A percentile compares a stretch with the other conserved stretches of the same genome.
Evolutionary conservation across 2,888 invertebrate genomes (phyloP).

Genomic region (Heliothis peltigera): DNA sequence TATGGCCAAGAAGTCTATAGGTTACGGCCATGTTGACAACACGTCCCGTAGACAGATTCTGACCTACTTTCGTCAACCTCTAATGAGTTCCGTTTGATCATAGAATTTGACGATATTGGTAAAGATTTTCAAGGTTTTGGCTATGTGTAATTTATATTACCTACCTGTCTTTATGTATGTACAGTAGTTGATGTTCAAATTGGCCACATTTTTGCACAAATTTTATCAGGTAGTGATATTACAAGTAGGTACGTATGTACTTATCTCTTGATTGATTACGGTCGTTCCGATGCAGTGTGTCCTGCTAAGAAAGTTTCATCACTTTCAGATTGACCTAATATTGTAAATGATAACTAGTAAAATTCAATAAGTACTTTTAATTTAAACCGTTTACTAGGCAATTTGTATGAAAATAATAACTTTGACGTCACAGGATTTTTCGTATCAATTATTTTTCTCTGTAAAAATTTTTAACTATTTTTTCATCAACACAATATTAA

Average conservation of each 20-base stretch:
- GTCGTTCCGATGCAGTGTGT: constrained; percentile 1
- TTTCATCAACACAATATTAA: too few species aligned
- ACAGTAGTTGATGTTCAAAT: constrained; percentile 21
- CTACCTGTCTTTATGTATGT: constrained; percentile 23
- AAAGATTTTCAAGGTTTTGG: constrained; percentile 7
- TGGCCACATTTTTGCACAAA: too few species aligned
- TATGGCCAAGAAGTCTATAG: constrained; percentile 45
- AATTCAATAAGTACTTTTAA: too few species aligned
- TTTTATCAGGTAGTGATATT: constrained; percentile 1
- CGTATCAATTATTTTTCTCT: too few species aligned
- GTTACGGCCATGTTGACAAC: constrained; percentile 50
- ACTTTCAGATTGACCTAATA: constrained; percentile 10
- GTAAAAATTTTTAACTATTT: too few species aligned
- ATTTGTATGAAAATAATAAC: too few species aligned
- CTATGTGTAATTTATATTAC: constrained; percentile 22
- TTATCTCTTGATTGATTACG: constrained; percentile 6
- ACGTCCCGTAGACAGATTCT: constrained; percentile 31
- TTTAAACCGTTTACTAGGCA: too few species aligned
- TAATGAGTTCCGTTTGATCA: constrained; percentile 32
- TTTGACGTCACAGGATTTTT: too few species aligned
- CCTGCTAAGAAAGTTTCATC: background rate
- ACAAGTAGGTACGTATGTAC: background rate
- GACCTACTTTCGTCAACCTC: constrained; percentile 45
- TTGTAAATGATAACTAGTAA: too few species aligned
- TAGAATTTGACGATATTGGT: constrained; percentile 25